A percentile compares a stretch with the other conserved stretches of the same genome.
These are phyloP conservation scores for Tiliacea citrago DNA, from an alignment of 2,888 invertebrate genomes.

Conservation along the genomic window DNA sequence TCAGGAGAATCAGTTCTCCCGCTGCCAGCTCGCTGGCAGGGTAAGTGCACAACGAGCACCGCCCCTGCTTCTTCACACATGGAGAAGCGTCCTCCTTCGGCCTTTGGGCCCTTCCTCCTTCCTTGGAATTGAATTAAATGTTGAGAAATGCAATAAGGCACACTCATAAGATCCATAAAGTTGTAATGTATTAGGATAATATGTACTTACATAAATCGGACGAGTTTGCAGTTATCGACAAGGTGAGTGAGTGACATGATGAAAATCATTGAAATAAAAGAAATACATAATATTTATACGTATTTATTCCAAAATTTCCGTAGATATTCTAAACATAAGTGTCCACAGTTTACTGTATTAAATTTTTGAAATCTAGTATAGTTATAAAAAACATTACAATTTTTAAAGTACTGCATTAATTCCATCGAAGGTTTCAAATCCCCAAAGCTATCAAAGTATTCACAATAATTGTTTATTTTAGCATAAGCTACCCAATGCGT, in stretches of 20 bases:
- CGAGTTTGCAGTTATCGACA: too few relatives aligned
- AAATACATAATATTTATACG: too few relatives aligned
- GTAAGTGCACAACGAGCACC: too few relatives aligned
- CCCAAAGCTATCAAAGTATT: slow-evolving; percentile 9
- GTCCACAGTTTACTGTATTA: background rate
- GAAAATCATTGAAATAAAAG: too few relatives aligned
- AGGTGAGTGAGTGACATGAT: too few relatives aligned
- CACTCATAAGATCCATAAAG: slow-evolving; percentile 4
- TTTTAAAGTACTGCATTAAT: background rate
- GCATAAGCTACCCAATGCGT: slow-evolving; percentile 13
- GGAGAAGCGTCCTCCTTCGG: too few relatives aligned
- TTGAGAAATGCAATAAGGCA: slow-evolving; percentile 21
- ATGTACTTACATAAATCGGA: background rate
- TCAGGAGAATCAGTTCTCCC: too few relatives aligned
- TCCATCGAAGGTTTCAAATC: background rate
- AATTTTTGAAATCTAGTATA: background rate
- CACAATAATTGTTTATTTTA: background rate
- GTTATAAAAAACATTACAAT: too few relatives aligned
- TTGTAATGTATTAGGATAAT: slow-evolving; percentile 14
- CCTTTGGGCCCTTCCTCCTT: too few relatives aligned
- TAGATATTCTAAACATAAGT: slow-evolving; percentile 1
- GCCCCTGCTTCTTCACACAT: too few relatives aligned
- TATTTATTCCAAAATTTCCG: background rate
- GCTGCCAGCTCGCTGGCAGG: too few relatives aligned
- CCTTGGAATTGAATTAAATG: slow-evolving; percentile 10